Evolutionary conservation across 2,113 vertebrate genomes (phyloP).

Genomic region (Pteronura brasiliensis): DNA sequence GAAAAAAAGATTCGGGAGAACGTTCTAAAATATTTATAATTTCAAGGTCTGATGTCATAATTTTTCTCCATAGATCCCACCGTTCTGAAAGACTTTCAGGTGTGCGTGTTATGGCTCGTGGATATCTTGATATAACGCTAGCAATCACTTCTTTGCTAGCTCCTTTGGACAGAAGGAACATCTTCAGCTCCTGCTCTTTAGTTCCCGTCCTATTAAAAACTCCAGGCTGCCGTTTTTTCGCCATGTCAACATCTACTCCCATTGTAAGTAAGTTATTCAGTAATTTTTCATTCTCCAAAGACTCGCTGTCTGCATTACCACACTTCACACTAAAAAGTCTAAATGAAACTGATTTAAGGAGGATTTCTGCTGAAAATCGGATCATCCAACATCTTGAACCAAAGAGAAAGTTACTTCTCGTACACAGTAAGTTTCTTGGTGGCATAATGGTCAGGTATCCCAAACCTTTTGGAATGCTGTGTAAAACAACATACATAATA

Average conservation of each 20-base stretch:
- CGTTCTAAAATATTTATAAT: slow-evolving; percentile 84
- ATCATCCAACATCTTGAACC: slow-evolving; percentile 30
- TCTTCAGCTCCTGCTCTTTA: slow-evolving; percentile 81
- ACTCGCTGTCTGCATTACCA: background rate
- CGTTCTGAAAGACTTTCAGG: slow-evolving; percentile 82
- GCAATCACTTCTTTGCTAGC: slow-evolving; percentile 79
- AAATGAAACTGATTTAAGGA: slow-evolving; percentile 24
- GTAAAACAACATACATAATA: slow-evolving; percentile 53
- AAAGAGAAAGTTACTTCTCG: slow-evolving; percentile 43
- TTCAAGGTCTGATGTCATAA: slow-evolving; percentile 82
- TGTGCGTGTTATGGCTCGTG: slow-evolving; percentile 83
- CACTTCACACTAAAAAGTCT: slow-evolving; percentile 55
- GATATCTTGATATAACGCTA: slow-evolving; percentile 86
- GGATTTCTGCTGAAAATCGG: background rate
- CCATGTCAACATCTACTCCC: slow-evolving; percentile 85
- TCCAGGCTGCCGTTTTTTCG: slow-evolving; percentile 80
- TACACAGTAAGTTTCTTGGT: background rate
- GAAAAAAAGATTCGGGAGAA: slow-evolving; percentile 88
- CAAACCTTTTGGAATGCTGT: slow-evolving; percentile 37
- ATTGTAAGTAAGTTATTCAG: slow-evolving; percentile 81
- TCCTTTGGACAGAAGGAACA: slow-evolving; percentile 85
- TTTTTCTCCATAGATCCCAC: slow-evolving; percentile 86
- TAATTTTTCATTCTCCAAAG: slow-evolving; percentile 79
- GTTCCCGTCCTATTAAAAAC: slow-evolving; percentile 80
- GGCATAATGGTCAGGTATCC: background rate